Conservation (phyloP, 1,140 invertebrate genomes). For the Temnothorax nylanderi region DNA sequence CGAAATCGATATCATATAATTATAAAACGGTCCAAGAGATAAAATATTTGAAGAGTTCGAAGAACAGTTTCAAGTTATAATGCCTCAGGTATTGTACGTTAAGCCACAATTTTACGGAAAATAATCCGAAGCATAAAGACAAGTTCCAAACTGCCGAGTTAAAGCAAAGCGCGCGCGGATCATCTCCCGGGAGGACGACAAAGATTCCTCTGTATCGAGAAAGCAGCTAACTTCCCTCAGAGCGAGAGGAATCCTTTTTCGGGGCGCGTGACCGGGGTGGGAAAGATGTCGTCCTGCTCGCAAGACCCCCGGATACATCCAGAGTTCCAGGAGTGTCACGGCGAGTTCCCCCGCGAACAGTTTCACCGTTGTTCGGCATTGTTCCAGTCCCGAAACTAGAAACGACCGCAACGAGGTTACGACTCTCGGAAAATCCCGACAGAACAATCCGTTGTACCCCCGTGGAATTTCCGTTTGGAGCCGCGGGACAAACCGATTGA, state of each 20-base stretch:
- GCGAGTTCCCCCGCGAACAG: slow-evolving; percentile 19
- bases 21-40: background rate
- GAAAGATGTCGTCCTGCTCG: slow-evolving; percentile 23
- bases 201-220: slow-evolving; percentile 17
- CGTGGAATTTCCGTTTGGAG: slow-evolving; percentile 17
- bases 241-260: slow-evolving; percentile 34
- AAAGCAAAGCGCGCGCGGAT: background rate
- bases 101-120: background rate
- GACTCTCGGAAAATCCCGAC: slow-evolving; percentile 35
- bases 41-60: background rate
- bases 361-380: slow-evolving; percentile 38
- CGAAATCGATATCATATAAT: background rate
- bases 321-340: slow-evolving; percentile 5
- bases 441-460: slow-evolving; percentile 27
- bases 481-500: slow-evolving; percentile 37
- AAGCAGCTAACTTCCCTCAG: background rate
- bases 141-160: background rate
- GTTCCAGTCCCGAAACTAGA: slow-evolving; percentile 53
- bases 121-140: slow-evolving; percentile 29
- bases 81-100: background rate
- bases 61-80: background rate
- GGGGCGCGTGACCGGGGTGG: background rate
- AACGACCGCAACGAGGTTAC: slow-evolving; percentile 44
- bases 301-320: background rate
- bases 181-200: slow-evolving; percentile 4